Evolutionary conservation across 2,888 invertebrate genomes (phyloP).

Genomic region (Drosophila mimica): DNA sequence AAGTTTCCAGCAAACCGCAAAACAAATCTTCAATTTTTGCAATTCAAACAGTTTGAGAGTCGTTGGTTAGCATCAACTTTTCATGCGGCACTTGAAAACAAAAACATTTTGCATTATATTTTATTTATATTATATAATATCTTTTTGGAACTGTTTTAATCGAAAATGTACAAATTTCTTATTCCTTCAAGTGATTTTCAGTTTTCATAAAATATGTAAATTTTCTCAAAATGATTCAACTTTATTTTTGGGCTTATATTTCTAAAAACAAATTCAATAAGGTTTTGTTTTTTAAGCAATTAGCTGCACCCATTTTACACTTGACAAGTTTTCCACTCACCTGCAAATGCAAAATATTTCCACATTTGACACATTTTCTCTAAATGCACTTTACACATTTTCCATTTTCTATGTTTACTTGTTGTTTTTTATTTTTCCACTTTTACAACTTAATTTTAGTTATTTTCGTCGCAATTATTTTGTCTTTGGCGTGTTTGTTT

Average conservation of each 20-base stretch:
- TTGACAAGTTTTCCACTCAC: conserved; percentile 33
- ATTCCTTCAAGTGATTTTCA: not conserved
- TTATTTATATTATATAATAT: not conserved
- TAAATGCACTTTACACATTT: conserved; percentile 54
- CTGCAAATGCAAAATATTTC: conserved; percentile 48
- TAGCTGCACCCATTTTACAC: conserved; percentile 33
- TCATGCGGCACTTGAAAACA: not conserved
- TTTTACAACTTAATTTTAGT: conserved; percentile 67
- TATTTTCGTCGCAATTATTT: conserved; percentile 64
- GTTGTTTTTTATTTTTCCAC: conserved; percentile 19
- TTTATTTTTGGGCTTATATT: not conserved
- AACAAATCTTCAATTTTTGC: not conserved
- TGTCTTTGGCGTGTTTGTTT: conserved; percentile 51
- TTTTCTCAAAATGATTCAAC: not conserved
- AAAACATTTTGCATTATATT: not conserved
- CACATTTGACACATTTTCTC: conserved; percentile 66
- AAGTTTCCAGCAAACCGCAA: conserved; percentile 27
- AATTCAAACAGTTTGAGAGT: not conserved
- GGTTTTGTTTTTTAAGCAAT: conserved; percentile 4
- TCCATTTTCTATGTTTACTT: conserved; percentile 5
- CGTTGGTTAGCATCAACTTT: not conserved
- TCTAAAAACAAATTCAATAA: not conserved
- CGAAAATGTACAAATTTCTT: not conserved
- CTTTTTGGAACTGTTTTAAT: not conserved
- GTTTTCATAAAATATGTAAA: not conserved